Evolutionary conservation across 2,113 vertebrate genomes (phyloP).

Genomic region (Psephotus haematonotus): DNA sequence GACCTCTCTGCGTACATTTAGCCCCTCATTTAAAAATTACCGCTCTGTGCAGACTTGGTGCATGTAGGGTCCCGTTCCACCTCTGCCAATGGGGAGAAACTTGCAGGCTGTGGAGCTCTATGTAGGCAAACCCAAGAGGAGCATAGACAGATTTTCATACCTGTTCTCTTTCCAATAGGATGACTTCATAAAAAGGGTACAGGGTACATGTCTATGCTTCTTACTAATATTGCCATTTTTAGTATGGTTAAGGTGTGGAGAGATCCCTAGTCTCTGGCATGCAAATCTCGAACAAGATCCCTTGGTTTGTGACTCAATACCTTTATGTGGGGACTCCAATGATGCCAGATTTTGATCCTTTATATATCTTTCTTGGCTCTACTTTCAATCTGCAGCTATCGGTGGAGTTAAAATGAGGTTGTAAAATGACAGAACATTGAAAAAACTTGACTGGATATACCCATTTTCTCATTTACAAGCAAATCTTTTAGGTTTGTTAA

Average conservation of each 20-base stretch:
- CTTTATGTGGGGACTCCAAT: background rate
- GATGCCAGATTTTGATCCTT: background rate
- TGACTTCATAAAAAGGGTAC: fast-evolving
- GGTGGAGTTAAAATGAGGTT: background rate
- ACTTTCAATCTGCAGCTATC: background rate
- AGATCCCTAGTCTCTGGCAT: background rate
- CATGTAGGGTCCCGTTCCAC: background rate
- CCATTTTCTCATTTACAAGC: background rate
- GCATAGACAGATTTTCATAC: background rate
- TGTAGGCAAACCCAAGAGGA: background rate
- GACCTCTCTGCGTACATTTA: background rate
- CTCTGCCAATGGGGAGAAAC: fast-evolving
- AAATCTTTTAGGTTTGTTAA: background rate
- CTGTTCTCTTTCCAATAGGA: background rate
- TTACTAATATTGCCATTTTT: background rate
- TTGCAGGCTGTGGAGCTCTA: background rate
- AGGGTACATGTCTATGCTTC: background rate
- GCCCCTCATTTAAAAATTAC: background rate
- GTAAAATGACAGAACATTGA: background rate
- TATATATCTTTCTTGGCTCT: background rate
- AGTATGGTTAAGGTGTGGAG: background rate
- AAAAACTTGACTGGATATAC: background rate
- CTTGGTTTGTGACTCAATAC: background rate
- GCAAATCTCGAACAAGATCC: background rate
- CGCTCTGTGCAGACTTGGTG: background rate